phyloP scores from a whole-genome alignment of 2,888 invertebrate species.

The Copidosoma aretas region DNA sequence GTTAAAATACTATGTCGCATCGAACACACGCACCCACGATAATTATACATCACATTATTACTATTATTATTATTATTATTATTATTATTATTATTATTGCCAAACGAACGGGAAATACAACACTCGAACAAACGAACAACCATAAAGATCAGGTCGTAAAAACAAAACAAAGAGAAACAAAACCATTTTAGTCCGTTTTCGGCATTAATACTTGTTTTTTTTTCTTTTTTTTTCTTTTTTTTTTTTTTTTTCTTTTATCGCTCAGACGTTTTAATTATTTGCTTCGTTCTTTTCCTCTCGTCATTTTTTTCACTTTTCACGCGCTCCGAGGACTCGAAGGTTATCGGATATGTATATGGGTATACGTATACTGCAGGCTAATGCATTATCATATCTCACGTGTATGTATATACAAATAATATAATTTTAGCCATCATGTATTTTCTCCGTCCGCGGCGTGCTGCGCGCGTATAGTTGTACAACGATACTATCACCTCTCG shows the following conservation, averaged over 20 bases:
- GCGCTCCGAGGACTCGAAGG: constrained; percentile 28
- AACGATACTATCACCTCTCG: too few species aligned
- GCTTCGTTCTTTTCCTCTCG: not conserved
- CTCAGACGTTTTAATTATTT: not conserved
- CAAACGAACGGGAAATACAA: too few species aligned
- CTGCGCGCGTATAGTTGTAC: too few species aligned
- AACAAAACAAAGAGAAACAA: constrained; percentile 9
- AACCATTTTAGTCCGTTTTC: constrained; percentile 1
- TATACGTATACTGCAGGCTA: not conserved
- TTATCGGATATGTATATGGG: constrained; percentile 34
- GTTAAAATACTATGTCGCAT: not conserved
- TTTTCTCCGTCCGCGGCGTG: too few species aligned
- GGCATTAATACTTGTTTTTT: constrained; percentile 9
- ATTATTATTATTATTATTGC: too few species aligned
- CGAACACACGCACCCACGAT: not conserved
- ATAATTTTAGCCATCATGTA: too few species aligned
- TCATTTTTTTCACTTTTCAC: too few species aligned
- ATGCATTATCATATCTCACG: too few species aligned
- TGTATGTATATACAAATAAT: too few species aligned
- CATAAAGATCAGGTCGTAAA: not conserved
- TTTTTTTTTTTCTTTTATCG: not conserved
- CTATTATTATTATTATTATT: too few species aligned
- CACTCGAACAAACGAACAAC: constrained; percentile 9
- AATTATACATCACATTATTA: too few species aligned
- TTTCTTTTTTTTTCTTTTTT: too few species aligned